A percentile compares a stretch with the other conserved stretches of the same genome.
Evolutionary conservation across 2,797 vertebrate species (phyloP).

Genomic region (Eulemur mongoz): DNA sequence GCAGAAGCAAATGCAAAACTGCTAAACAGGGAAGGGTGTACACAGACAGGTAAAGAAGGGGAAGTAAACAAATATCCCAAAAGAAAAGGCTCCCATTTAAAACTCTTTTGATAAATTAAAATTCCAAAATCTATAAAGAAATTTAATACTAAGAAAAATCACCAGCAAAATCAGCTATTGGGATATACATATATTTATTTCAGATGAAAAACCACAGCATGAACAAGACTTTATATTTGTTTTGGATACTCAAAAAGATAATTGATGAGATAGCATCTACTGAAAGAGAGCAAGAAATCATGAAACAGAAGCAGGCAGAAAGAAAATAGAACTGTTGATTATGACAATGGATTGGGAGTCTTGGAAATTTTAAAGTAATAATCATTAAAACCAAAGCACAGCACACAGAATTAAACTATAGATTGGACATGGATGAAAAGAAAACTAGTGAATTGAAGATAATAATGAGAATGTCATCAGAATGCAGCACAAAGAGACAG

Average conservation of each 20-base stretch:
- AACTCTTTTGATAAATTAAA: neutral
- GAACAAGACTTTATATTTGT: neutral
- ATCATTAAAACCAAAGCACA: neutral
- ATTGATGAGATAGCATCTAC: neutral
- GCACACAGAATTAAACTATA: constrained; percentile 12
- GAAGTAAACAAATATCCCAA: neutral
- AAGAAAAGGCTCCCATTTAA: neutral
- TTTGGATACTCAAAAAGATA: neutral
- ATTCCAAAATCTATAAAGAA: neutral
- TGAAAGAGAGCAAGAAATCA: neutral
- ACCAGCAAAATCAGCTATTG: neutral
- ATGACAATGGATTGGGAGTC: neutral
- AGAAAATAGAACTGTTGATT: neutral
- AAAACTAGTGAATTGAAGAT: neutral
- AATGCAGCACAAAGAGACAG: neutral
- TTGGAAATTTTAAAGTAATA: neutral
- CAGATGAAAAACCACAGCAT: neutral
- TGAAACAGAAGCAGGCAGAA: constrained; percentile 6
- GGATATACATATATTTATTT: neutral
- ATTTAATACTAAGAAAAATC: neutral
- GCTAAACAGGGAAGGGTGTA: neutral
- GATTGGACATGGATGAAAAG: neutral
- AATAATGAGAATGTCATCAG: neutral
- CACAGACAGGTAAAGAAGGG: neutral
- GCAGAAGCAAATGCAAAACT: neutral